A percentile compares a stretch with the other conserved stretches of the same genome.
Conservation (phyloP, 2,888 invertebrate genomes). For the Plebejus melissa region DNA sequence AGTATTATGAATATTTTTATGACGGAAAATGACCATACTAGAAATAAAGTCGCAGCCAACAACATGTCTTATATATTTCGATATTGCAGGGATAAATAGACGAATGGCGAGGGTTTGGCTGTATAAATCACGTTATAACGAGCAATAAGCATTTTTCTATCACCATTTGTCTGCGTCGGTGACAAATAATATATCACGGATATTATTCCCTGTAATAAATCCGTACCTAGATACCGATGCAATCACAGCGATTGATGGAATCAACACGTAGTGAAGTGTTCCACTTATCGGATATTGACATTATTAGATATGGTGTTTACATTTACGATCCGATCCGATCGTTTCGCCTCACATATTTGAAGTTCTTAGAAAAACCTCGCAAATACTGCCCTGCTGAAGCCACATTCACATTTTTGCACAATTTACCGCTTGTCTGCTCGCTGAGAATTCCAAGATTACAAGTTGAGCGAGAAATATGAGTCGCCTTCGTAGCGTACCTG, state of each 20-base stretch:
- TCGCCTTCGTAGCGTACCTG: background rate
- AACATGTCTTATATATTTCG: background rate
- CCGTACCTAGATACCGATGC: background rate
- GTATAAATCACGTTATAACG: conserved; percentile 13
- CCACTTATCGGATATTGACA: background rate
- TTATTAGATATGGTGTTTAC: background rate
- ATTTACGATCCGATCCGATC: background rate
- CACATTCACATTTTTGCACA: background rate
- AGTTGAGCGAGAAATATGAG: conserved; percentile 8
- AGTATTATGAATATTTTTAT: background rate
- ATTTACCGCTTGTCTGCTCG: conserved; percentile 6
- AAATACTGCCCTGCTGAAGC: conserved; percentile 1
- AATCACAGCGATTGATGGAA: conserved; percentile 1
- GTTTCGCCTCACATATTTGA: background rate
- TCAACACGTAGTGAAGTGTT: background rate
- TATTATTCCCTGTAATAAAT: background rate
- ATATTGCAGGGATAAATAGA: background rate
- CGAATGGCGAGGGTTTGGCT: background rate
- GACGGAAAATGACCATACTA: background rate
- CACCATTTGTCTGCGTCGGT: background rate
- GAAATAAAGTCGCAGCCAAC: background rate
- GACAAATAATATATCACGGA: conserved; percentile 7
- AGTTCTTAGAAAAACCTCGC: background rate
- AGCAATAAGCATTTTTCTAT: conserved; percentile 17
- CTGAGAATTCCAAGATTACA: background rate